phyloP scores from a whole-genome alignment of 1,140 invertebrate species.

The Euborellia annulipes region DNA sequence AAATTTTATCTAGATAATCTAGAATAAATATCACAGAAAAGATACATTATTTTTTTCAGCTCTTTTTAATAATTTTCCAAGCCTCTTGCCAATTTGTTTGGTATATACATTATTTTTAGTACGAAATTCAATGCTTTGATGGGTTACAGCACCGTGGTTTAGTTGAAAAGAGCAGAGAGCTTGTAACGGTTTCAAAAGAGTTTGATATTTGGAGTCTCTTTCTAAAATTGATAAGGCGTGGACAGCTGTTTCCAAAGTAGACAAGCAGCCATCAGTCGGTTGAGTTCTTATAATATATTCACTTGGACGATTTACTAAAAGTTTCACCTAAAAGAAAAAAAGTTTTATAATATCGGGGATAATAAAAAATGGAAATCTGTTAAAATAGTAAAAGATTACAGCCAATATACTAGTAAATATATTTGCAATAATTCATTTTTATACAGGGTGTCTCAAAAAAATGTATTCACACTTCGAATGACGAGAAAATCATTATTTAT shows the following conservation, averaged over 20 bases:
- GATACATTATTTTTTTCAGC: constrained; percentile 7
- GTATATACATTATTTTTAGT: constrained; percentile 74
- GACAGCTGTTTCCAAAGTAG: constrained; percentile 79
- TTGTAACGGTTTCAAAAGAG: constrained; percentile 60
- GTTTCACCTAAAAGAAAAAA: constrained; percentile 47
- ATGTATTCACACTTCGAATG: too few relatives aligned
- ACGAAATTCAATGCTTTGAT: constrained; percentile 81
- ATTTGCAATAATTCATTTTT: too few relatives aligned
- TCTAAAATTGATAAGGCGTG: constrained; percentile 66
- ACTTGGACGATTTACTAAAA: constrained; percentile 51
- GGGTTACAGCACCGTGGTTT: constrained; percentile 76
- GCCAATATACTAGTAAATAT: too few relatives aligned
- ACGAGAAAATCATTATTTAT: too few relatives aligned
- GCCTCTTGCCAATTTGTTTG: constrained; percentile 61
- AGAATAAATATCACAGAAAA: too few relatives aligned
- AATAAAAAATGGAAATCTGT: too few relatives aligned
- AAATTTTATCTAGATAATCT: too few relatives aligned
- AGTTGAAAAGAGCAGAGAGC: constrained; percentile 72
- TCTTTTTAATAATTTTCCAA: constrained; percentile 35
- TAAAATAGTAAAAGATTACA: too few relatives aligned
- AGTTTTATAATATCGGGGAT: not conserved
- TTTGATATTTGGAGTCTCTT: constrained; percentile 39
- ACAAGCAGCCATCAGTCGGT: constrained; percentile 77
- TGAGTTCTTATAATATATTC: constrained; percentile 87
- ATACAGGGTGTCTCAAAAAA: too few relatives aligned